A percentile compares a stretch with the other conserved stretches of the same genome.
Evolutionary conservation across 2,113 vertebrate genomes (phyloP).

Genomic region (Poeciliopsis retropinna): DNA sequence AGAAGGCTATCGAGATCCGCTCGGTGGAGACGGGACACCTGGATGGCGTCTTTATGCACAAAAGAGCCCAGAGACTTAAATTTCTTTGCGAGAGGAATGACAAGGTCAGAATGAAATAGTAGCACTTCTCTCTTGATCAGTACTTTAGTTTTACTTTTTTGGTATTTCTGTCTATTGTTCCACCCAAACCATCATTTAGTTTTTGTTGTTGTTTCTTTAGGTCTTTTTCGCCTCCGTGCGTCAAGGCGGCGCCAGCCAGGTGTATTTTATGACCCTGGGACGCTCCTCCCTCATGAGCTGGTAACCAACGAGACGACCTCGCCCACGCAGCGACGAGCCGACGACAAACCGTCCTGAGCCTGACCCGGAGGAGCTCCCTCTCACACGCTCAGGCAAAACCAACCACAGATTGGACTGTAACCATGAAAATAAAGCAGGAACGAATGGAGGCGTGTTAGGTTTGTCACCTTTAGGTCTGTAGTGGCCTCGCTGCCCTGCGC

Average conservation of each 20-base stretch:
- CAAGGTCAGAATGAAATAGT: conserved; percentile 64
- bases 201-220: conserved; percentile 23
- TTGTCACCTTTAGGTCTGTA: background rate
- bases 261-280: conserved; percentile 82
- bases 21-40: conserved; percentile 80
- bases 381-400: conserved; percentile 21
- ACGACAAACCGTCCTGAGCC: conserved; percentile 34
- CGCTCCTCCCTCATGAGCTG: conserved; percentile 80
- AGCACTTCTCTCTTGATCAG: background rate
- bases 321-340: conserved; percentile 26
- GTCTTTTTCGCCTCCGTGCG: conserved; percentile 81
- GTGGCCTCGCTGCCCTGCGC: conserved; percentile 14
- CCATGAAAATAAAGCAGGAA: conserved; percentile 22
- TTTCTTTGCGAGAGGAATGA: conserved; percentile 81
- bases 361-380: conserved; percentile 22
- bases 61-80: conserved; percentile 81
- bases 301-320: conserved; percentile 39
- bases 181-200: background rate
- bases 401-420: conserved; percentile 50
- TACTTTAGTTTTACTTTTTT: background rate
- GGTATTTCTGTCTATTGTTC: background rate
- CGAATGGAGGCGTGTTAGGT: background rate
- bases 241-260: conserved; percentile 76
- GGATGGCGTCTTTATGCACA: conserved; percentile 82
- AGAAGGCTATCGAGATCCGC: conserved; percentile 82